phyloP scores from a whole-genome alignment of 2,888 invertebrate genomes.

The Parasteatoda lunata region DNA sequence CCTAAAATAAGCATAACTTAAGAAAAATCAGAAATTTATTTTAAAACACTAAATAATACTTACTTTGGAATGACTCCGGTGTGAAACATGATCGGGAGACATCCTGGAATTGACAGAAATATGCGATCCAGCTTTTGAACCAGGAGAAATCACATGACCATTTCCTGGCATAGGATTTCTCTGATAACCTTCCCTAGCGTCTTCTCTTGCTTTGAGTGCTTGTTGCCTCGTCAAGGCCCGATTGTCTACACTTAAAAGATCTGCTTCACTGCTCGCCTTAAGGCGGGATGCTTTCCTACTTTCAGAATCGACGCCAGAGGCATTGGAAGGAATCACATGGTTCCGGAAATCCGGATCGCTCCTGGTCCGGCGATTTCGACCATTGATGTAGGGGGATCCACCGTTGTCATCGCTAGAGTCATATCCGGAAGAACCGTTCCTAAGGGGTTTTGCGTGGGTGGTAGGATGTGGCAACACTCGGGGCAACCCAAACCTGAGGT shows the following conservation, averaged over 20 bases:
- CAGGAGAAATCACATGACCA: slow-evolving; percentile 48
- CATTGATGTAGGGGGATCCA: slow-evolving; percentile 71
- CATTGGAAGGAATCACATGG: slow-evolving; percentile 77
- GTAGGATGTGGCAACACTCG: slow-evolving; percentile 85
- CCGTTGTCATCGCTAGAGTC: slow-evolving; percentile 91
- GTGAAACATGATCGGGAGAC: slow-evolving; percentile 37
- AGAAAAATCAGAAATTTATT: neutral
- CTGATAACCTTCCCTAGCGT: slow-evolving; percentile 58
- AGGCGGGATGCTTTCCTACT: slow-evolving; percentile 58
- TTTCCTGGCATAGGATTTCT: slow-evolving; percentile 58
- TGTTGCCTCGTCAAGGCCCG: slow-evolving; percentile 30
- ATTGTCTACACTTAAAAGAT: slow-evolving; percentile 78
- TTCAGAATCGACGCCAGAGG: slow-evolving; percentile 2
- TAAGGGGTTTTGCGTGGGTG: slow-evolving; percentile 12
- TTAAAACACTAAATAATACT: neutral
- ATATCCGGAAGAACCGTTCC: slow-evolving; percentile 91
- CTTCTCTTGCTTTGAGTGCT: slow-evolving; percentile 52
- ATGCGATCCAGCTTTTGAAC: slow-evolving; percentile 67
- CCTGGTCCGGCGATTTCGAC: slow-evolving; percentile 77
- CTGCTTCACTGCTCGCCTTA: slow-evolving; percentile 87
- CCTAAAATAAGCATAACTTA: neutral
- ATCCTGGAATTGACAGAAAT: slow-evolving; percentile 67
- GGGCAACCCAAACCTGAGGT: slow-evolving; percentile 93
- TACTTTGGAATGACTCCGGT: slow-evolving; percentile 38
- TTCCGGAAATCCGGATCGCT: slow-evolving; percentile 90